Conservation (phyloP, 1,140 invertebrate species). For the Stegodyphus mimosarum region DNA sequence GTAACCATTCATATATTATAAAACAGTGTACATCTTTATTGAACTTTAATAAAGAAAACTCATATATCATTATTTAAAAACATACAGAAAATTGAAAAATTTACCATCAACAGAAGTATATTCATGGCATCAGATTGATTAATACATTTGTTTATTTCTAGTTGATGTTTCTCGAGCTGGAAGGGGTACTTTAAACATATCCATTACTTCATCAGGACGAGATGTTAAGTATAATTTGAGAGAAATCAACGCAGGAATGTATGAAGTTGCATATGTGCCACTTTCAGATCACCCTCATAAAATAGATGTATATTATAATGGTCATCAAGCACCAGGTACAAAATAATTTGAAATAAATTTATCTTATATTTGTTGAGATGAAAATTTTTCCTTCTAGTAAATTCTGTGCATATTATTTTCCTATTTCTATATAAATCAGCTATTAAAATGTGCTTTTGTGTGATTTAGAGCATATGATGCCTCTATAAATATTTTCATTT, state of each 20-base stretch:
- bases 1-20: too few species aligned
- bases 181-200: slow-evolving; percentile 81
- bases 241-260: slow-evolving; percentile 72
- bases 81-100: too few species aligned
- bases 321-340: slow-evolving; percentile 69
- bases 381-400: too few species aligned
- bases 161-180: slow-evolving; percentile 79
- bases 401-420: background rate
- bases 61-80: too few species aligned
- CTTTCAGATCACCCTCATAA: slow-evolving; percentile 82
- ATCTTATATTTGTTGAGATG: slow-evolving; percentile 1
- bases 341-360: slow-evolving; percentile 42
- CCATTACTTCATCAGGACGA: slow-evolving; percentile 81
- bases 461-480: too few species aligned
- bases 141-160: slow-evolving; percentile 67
- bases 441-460: too few species aligned
- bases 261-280: slow-evolving; percentile 86
- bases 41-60: too few species aligned
- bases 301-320: slow-evolving; percentile 82
- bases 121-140: background rate
- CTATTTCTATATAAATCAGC: background rate
- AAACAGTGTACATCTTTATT: too few species aligned
- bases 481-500: background rate
- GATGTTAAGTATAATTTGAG: slow-evolving; percentile 78
- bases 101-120: too few species aligned